Evolutionary conservation across 2,797 vertebrate species (phyloP).

Genomic region (Sebastes glaucus): DNA sequence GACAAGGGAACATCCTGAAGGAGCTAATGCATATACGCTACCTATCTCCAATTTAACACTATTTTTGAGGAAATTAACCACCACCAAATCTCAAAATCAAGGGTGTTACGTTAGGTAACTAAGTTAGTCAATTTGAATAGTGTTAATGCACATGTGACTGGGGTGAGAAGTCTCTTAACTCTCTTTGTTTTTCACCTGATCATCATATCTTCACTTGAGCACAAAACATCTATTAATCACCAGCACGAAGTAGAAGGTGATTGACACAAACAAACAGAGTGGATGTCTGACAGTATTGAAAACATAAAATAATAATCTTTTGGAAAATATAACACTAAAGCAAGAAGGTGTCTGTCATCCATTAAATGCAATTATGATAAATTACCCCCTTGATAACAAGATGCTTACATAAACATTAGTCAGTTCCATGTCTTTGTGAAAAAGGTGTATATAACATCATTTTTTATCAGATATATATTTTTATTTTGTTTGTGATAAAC

Average conservation of each 20-base stretch:
- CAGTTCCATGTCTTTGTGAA: not conserved
- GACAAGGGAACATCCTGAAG: not conserved
- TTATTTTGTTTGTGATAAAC: not conserved
- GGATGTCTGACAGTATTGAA: too few relatives aligned
- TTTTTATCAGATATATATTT: fast-evolving
- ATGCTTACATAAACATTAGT: not conserved
- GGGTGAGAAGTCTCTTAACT: not conserved
- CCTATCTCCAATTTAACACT: not conserved
- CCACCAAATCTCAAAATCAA: not conserved
- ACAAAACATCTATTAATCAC: too few relatives aligned
- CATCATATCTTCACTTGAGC: too few relatives aligned
- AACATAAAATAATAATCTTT: too few relatives aligned
- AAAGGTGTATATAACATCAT: not conserved
- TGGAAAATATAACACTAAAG: too few relatives aligned
- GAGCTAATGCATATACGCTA: not conserved
- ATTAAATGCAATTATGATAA: too few relatives aligned
- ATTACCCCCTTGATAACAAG: not conserved
- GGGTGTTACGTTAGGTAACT: not conserved
- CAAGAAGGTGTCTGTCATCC: too few relatives aligned
- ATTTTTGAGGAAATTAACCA: not conserved
- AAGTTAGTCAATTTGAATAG: fast-evolving
- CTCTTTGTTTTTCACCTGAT: too few relatives aligned
- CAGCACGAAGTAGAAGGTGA: too few relatives aligned
- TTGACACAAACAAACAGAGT: too few relatives aligned
- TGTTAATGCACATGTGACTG: not conserved